Percentiles rank a stretch among this genome's conserved stretches.
Evolutionary conservation across 2,888 invertebrate species (phyloP).

Genomic region (Tiliacea citrago): DNA sequence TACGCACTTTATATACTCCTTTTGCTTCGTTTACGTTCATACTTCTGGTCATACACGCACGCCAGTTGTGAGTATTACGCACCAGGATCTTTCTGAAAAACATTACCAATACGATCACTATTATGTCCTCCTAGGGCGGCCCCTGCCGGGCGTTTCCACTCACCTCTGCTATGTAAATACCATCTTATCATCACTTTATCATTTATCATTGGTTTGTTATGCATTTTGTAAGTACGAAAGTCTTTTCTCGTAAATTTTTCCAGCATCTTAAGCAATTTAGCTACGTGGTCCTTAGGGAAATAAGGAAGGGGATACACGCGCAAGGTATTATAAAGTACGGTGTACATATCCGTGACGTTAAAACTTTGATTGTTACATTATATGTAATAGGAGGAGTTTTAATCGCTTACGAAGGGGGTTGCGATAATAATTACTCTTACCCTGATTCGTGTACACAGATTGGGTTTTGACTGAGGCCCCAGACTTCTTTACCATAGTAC

Average conservation of each 20-base stretch:
- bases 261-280: slow-evolving; percentile 40
- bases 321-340: slow-evolving; percentile 29
- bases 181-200: too few species aligned
- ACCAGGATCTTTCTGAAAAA: too few species aligned
- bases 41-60: too few species aligned
- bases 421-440: slow-evolving; percentile 33
- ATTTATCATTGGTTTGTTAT: not conserved
- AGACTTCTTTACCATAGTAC: not conserved
- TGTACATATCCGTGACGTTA: slow-evolving; percentile 31
- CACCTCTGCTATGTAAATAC: too few species aligned
- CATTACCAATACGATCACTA: too few species aligned
- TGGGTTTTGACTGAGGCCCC: not conserved
- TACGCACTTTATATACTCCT: too few species aligned
- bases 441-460: not conserved
- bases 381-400: slow-evolving; percentile 57
- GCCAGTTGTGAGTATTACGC: too few species aligned
- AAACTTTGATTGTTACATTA: slow-evolving; percentile 64
- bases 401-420: slow-evolving; percentile 43
- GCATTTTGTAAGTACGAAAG: slow-evolving; percentile 7
- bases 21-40: too few species aligned
- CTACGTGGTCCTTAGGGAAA: slow-evolving; percentile 27
- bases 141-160: too few species aligned
- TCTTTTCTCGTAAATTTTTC: slow-evolving; percentile 11
- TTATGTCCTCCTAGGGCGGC: too few species aligned
- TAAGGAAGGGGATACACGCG: slow-evolving; percentile 34